Conservation (phyloP, 2,113 vertebrate species). For the Oncorhynchus gorbuscha region DNA sequence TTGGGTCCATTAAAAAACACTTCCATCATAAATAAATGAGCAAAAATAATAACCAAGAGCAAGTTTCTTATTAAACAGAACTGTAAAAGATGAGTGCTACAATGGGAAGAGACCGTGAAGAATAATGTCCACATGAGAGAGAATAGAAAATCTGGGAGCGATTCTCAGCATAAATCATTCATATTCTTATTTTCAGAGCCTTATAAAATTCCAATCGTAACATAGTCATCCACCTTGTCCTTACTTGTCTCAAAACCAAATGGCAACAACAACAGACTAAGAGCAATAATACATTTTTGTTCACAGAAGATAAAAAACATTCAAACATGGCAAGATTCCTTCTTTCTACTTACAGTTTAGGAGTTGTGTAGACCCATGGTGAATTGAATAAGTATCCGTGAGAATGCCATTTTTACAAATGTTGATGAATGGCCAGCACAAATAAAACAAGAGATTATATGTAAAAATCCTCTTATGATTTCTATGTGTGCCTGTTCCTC, state of each 20-base stretch:
- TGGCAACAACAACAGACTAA: neutral
- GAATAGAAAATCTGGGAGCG: neutral
- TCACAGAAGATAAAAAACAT: neutral
- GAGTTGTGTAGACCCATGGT: constrained; percentile 46
- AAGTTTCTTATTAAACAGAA: neutral
- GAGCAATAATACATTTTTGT: neutral
- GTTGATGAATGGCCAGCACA: constrained; percentile 20
- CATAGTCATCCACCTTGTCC: neutral
- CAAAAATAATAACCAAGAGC: neutral
- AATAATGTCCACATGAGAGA: neutral
- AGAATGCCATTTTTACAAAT: constrained; percentile 31
- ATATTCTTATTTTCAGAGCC: neutral
- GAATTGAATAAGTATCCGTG: constrained; percentile 48
- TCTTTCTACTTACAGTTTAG: constrained; percentile 60
- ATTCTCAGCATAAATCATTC: neutral
- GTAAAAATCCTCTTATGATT: constrained; percentile 8
- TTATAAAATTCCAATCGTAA: neutral
- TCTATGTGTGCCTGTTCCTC: constrained; percentile 34
- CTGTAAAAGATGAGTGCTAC: neutral
- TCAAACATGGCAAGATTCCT: neutral
- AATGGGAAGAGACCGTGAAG: neutral
- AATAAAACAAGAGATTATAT: constrained; percentile 13
- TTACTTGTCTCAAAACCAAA: neutral
- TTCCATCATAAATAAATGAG: neutral
- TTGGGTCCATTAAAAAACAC: neutral